These are phyloP conservation scores for Botia almorhae DNA, from an alignment of 2,797 vertebrate genomes.

Conservation along the genomic window DNA sequence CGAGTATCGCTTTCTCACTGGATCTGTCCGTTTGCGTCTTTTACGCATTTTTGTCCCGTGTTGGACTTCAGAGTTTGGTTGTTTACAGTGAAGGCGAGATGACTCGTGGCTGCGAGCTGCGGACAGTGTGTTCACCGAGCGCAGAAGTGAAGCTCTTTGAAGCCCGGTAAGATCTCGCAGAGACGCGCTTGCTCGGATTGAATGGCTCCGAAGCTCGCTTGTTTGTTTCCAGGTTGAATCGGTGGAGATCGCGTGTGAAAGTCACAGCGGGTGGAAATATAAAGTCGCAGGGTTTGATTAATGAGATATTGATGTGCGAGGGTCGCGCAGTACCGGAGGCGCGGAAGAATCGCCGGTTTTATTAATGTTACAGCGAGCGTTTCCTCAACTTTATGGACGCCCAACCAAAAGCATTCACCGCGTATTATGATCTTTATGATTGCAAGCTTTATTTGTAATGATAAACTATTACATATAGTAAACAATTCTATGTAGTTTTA, in stretches of 20 bases:
- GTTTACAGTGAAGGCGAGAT: conserved; percentile 47
- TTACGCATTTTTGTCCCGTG: background rate
- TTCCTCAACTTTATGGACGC: background rate
- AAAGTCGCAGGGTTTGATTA: background rate
- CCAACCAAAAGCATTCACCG: background rate
- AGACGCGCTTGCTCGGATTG: background rate
- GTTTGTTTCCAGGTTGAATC: too few species aligned
- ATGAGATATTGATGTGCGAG: background rate
- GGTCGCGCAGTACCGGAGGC: background rate
- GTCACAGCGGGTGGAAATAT: background rate
- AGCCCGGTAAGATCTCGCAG: conserved; percentile 68
- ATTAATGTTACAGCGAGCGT: conserved; percentile 6
- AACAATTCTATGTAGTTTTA: too few species aligned
- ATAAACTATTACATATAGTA: too few species aligned
- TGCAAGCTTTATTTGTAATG: background rate
- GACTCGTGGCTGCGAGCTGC: conserved; percentile 48
- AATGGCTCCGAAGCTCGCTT: background rate
- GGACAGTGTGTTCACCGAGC: conserved; percentile 52
- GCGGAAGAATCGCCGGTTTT: background rate
- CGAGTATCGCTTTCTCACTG: background rate
- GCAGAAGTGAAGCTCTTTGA: conserved; percentile 37
- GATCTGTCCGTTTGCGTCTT: background rate
- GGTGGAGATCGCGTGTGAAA: background rate
- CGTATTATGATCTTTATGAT: background rate
- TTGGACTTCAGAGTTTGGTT: background rate